Base-by-base conservation (phyloP, 2,113 vertebrate genomes). In the Sinocyclocheilus anshuiensis region DNA sequence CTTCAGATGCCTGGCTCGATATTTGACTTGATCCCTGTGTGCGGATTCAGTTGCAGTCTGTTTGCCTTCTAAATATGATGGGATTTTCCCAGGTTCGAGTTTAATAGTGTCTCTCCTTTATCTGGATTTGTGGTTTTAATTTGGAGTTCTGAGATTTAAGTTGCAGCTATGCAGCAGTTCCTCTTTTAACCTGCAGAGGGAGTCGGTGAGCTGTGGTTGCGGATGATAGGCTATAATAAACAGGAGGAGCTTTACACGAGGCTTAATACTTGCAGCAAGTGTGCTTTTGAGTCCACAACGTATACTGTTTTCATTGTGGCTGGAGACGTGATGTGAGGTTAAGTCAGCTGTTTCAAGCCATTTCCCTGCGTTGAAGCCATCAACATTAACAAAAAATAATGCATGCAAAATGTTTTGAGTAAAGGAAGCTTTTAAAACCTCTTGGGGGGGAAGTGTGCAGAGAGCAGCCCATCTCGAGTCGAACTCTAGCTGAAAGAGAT, bases 361-460 rank as follows among this genome's bases (percentile, higher is more conserved):
- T 50, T 50, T 50, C 12, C 48, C 0, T 2, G 45, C 45, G 63
- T 77, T 77, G 29, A 84, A 48, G 76, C 75, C 55, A 76, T 26
- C n/a, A 36, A 26, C 33, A 39, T 84, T 79, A 50, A 77, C n/a
- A 69, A n/a, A 33, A 48, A 12, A 42, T 5, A 72, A 79, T 79
- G 84, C 82, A 83, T 83, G 61, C 20, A 65, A 22, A 12, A 48
- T n/a, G 39, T 83, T 76, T 86, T 72, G 26, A 65, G 72, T 71
- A 39, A 4, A 53, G 20, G 24, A 59, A 33, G 50, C 36, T 48
- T 63, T 42, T 29, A 39, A 67, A 79, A 36, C 18, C 18, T n/a
- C 12, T 39, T 7, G 6, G 11, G 18, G 39, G 55, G 45, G 26
- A 16, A 22, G 48, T 5, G 55, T 42, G 22, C 55, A 61, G 20